These are phyloP conservation scores for Cephalotes varians DNA, from an alignment of 2,888 invertebrate genomes.

Conservation along the genomic window DNA sequence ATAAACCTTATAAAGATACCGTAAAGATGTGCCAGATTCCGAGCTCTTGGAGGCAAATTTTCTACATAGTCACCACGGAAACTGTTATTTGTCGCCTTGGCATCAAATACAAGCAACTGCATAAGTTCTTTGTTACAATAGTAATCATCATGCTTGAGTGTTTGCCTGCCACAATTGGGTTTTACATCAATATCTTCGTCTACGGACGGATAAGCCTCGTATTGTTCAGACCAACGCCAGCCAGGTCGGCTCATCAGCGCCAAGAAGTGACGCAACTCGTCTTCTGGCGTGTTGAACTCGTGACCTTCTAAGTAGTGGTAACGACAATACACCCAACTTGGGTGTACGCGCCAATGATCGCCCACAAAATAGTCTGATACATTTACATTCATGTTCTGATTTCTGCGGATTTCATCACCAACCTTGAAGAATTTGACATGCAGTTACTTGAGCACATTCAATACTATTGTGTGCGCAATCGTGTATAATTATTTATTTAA, in stretches of 20 bases:
- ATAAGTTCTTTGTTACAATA: constrained; percentile 95
- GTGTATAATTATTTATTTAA: not conserved
- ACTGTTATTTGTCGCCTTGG: constrained; percentile 89
- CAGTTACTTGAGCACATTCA: not conserved
- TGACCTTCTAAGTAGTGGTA: constrained; percentile 94
- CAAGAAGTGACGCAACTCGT: constrained; percentile 92
- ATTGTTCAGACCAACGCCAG: constrained; percentile 90
- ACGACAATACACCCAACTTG: constrained; percentile 96
- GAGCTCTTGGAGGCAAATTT: constrained; percentile 23
- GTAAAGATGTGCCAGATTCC: constrained; percentile 88
- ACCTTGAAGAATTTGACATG: constrained; percentile 86
- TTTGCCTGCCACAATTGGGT: constrained; percentile 83
- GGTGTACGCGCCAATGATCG: constrained; percentile 92
- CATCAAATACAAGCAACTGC: constrained; percentile 95
- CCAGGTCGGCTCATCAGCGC: constrained; percentile 88
- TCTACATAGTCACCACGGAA: constrained; percentile 81
- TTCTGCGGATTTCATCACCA: constrained; percentile 91
- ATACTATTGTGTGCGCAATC: not conserved
- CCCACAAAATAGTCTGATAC: constrained; percentile 92
- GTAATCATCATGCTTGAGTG: constrained; percentile 90
- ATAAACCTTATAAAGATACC: constrained; percentile 93
- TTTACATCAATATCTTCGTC: constrained; percentile 68
- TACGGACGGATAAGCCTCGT: constrained; percentile 82
- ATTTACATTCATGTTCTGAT: constrained; percentile 89
- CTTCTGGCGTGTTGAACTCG: constrained; percentile 91